Conservation (phyloP, 2,797 vertebrate species). For the Clarias platycephalus region DNA sequence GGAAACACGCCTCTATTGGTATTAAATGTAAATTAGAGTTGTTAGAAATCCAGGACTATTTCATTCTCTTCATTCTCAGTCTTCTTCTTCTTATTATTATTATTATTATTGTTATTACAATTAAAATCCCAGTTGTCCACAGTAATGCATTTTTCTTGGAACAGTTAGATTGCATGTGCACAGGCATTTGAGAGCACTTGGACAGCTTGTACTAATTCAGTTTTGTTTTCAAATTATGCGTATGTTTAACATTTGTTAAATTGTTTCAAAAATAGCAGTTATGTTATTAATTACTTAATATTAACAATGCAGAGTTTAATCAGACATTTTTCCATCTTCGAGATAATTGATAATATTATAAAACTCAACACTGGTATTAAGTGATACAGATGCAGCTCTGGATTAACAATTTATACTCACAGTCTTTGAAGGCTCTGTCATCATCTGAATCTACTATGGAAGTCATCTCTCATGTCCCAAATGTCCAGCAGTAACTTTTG, state of each 20-base stretch:
- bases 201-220: not conserved
- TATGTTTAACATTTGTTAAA: not conserved
- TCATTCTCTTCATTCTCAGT: not conserved
- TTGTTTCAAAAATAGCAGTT: not conserved
- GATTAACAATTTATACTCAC: conserved; percentile 76
- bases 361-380: not conserved
- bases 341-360: conserved; percentile 17
- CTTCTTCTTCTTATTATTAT: not conserved
- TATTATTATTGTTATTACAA: not conserved
- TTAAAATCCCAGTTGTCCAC: not conserved
- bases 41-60: not conserved
- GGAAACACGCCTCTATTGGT: not conserved
- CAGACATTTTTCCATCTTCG: not conserved
- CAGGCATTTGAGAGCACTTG: not conserved
- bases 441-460: conserved; percentile 78
- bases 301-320: not conserved
- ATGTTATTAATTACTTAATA: not conserved
- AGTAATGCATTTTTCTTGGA: not conserved
- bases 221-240: not conserved
- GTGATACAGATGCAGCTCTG: not conserved
- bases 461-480: conserved; percentile 73
- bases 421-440: conserved; percentile 77
- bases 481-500: conserved; percentile 62
- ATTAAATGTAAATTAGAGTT: not conserved
- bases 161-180: not conserved